Percentiles rank a stretch among this genome's conserved stretches.
phyloP scores from a whole-genome alignment of 2,888 invertebrate species.

The Megaustenia siamemsis region DNA sequence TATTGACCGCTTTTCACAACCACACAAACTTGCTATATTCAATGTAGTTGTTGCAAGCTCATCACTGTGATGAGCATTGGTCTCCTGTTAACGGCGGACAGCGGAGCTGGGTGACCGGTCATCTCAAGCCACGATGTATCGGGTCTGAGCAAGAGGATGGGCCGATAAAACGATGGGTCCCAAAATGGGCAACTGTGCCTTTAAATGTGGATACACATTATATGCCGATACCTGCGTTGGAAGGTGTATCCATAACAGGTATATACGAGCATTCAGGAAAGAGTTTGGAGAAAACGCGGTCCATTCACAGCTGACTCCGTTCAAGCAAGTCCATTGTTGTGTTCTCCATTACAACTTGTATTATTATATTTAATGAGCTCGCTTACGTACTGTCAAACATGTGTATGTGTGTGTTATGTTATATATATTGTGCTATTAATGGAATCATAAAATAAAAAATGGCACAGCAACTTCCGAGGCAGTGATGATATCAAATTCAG shows the following conservation, averaged over 20 bases:
- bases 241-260: slow-evolving; percentile 41
- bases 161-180: not conserved
- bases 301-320: slow-evolving; percentile 47
- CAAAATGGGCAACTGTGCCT: slow-evolving; percentile 36
- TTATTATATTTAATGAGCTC: too few species aligned
- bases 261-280: slow-evolving; percentile 32
- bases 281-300: slow-evolving; percentile 43
- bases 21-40: too few species aligned
- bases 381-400: too few species aligned
- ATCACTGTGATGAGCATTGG: not conserved
- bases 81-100: not conserved
- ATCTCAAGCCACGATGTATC: not conserved
- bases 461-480: too few species aligned
- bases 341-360: too few species aligned
- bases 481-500: too few species aligned
- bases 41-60: not conserved
- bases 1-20: too few species aligned
- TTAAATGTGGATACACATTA: slow-evolving; percentile 38
- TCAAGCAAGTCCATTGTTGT: slow-evolving; percentile 46
- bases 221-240: slow-evolving; percentile 50
- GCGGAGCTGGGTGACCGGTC: not conserved
- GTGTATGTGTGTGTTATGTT: too few species aligned
- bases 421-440: too few species aligned
- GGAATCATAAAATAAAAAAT: too few species aligned
- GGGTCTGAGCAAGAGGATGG: not conserved